Conservation (phyloP, 1,140 invertebrate genomes). For the Trinorchestia longiramus region DNA sequence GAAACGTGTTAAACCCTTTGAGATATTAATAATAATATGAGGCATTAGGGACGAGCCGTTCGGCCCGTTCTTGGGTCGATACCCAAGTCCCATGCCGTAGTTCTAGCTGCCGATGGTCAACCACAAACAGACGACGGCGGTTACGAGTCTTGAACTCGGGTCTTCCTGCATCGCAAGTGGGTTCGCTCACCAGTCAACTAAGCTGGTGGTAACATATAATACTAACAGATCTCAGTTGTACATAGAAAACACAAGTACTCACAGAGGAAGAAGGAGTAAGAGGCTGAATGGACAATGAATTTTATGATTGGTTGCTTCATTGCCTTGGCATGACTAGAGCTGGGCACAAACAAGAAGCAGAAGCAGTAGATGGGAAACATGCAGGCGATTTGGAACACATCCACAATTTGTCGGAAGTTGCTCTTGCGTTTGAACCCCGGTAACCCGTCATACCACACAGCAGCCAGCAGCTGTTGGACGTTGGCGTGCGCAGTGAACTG, state of each 20-base stretch:
- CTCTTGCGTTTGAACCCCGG: slow-evolving; percentile 87
- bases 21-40: neutral
- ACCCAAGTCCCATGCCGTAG: too few species aligned
- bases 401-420: slow-evolving; percentile 78
- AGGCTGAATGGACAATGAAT: slow-evolving; percentile 91
- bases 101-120: too few species aligned
- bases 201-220: neutral
- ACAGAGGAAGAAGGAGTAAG: slow-evolving; percentile 91
- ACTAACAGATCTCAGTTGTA: neutral
- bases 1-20: too few species aligned
- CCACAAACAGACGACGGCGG: neutral
- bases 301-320: slow-evolving; percentile 94
- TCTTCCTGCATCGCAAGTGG: too few species aligned
- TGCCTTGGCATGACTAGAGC: slow-evolving; percentile 82
- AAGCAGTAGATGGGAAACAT: slow-evolving; percentile 89
- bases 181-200: too few species aligned
- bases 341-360: slow-evolving; percentile 87
- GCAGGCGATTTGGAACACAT: slow-evolving; percentile 82
- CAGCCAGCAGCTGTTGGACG: slow-evolving; percentile 88
- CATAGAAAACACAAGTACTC: slow-evolving; percentile 69
- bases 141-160: too few species aligned
- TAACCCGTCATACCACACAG: slow-evolving; percentile 93
- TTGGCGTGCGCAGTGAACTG: slow-evolving; percentile 94
- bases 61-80: too few species aligned
- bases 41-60: too few species aligned